These are phyloP conservation scores for Excalfactoria chinensis DNA, from an alignment of 2,113 vertebrate species.

Conservation along the genomic window DNA sequence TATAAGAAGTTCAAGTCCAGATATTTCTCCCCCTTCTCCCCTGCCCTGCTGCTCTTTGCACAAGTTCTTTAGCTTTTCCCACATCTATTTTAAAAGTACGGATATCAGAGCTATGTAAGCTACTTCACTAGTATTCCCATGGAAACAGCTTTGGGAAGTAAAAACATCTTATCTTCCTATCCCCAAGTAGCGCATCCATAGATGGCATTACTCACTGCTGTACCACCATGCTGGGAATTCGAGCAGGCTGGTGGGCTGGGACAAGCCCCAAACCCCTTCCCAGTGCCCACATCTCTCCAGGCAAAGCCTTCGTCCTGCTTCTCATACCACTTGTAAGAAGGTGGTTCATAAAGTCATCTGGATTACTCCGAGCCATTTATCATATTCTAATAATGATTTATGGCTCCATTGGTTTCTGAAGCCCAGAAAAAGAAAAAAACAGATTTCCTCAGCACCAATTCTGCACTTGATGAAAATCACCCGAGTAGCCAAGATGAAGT, in stretches of 20 bases:
- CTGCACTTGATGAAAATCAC: not conserved
- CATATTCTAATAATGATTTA: fast-evolving
- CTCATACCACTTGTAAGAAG: not conserved
- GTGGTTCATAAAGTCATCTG: not conserved
- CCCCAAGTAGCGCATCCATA: not conserved
- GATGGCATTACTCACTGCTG: not conserved
- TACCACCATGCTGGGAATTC: not conserved
- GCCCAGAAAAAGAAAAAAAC: too few species aligned
- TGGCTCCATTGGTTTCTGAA: not conserved
- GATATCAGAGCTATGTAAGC: not conserved
- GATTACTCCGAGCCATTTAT: not conserved
- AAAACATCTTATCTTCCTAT: not conserved
- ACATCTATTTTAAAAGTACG: not conserved
- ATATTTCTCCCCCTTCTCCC: not conserved
- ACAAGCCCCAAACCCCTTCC: not conserved
- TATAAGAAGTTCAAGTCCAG: not conserved
- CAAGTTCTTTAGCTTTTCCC: not conserved
- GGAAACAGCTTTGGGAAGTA: not conserved
- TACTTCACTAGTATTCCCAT: not conserved
- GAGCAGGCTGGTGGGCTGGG: not conserved
- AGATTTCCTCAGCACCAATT: not conserved
- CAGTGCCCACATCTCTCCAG: fast-evolving
- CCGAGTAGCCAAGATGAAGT: not conserved
- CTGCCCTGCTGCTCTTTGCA: not conserved
- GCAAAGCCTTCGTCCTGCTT: not conserved